phyloP scores from a whole-genome alignment of 1,140 invertebrate species.

The Orius laevigatus region DNA sequence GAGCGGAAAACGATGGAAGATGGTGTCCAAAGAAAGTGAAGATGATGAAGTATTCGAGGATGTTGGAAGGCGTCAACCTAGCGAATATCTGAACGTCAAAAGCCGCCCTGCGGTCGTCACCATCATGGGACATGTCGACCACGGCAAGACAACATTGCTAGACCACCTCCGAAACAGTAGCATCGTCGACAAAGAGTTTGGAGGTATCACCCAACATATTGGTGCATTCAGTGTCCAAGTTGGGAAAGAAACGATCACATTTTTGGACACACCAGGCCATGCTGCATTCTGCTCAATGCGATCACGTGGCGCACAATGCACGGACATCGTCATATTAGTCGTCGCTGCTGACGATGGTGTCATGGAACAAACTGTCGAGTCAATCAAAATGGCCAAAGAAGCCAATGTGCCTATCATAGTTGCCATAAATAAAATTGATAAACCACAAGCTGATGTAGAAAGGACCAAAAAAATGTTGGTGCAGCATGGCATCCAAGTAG shows the following conservation, averaged over 20 bases:
- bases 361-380: conserved; percentile 90
- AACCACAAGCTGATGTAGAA: conserved; percentile 66
- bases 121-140: conserved; percentile 99
- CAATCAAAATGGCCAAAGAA: conserved; percentile 55
- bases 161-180: conserved; percentile 75
- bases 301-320: conserved; percentile 73
- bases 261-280: conserved; percentile 99
- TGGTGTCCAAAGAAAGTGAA: conserved; percentile 31
- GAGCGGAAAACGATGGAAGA: conserved; percentile 38
- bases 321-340: conserved; percentile 91
- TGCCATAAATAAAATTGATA: conserved; percentile 99
- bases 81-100: conserved; percentile 30
- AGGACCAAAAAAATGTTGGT: conserved; percentile 55
- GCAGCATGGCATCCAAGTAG: conserved; percentile 63
- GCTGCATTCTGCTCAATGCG: conserved; percentile 90
- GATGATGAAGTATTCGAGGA: conserved; percentile 26
- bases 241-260: conserved; percentile 58
- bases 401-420: conserved; percentile 86
- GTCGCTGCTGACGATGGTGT: conserved; percentile 98
- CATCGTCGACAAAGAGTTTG: conserved; percentile 84
- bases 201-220: conserved; percentile 99
- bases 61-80: conserved; percentile 17
- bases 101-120: conserved; percentile 79
- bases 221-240: conserved; percentile 78
- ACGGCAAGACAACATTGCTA: conserved; percentile 95